Conservation (phyloP, 1,140 invertebrate species). For the Hyles vespertilio region DNA sequence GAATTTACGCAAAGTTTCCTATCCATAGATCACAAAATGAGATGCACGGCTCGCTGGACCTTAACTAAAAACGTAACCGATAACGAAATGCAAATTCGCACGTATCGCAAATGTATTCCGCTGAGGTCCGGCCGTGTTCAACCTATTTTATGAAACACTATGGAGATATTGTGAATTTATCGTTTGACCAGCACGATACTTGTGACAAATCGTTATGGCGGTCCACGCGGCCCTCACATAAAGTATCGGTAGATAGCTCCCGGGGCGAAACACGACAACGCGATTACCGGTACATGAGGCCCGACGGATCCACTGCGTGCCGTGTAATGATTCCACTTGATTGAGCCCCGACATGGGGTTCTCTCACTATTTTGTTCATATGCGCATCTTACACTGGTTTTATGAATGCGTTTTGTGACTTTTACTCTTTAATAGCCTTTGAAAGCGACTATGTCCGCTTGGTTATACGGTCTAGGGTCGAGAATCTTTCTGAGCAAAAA, state of each 20-base stretch:
- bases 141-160: conserved; percentile 7
- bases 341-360: not conserved
- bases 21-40: too few relatives aligned
- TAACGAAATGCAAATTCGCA: conserved; percentile 14
- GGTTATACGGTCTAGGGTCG: too few relatives aligned
- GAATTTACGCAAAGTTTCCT: too few relatives aligned
- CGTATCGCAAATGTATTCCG: conserved; percentile 4
- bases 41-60: too few relatives aligned
- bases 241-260: conserved; percentile 33
- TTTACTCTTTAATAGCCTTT: too few relatives aligned
- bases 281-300: conserved; percentile 29
- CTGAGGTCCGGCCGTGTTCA: not conserved
- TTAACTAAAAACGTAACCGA: too few relatives aligned
- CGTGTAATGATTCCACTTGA: conserved; percentile 8
- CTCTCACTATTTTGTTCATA: too few relatives aligned
- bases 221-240: conserved; percentile 22
- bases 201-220: conserved; percentile 45
- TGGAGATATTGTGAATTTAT: conserved; percentile 25
- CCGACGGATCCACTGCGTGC: conserved; percentile 6
- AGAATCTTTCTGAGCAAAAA: too few relatives aligned
- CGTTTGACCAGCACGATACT: conserved; percentile 27
- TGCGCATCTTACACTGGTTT: too few relatives aligned
- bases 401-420: too few relatives aligned
- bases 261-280: conserved; percentile 39
- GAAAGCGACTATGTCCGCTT: too few relatives aligned